Evolutionary conservation across 2,797 vertebrate genomes (phyloP).

Genomic region (Etheostoma perlongum): DNA sequence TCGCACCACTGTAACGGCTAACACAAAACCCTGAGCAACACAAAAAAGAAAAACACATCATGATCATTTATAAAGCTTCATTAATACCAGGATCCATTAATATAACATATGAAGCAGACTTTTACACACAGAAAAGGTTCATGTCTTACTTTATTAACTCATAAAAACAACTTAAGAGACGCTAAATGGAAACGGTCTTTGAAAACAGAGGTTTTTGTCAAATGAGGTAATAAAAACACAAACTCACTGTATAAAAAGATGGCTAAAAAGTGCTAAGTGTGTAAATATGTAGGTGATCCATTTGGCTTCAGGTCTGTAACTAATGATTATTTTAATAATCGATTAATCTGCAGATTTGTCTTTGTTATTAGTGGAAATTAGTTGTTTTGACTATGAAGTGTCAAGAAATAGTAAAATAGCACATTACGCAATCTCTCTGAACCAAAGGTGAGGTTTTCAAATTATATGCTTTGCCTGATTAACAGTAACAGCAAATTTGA

Average conservation of each 20-base stretch:
- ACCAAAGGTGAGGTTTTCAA: neutral
- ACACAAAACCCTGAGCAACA: conserved; percentile 91
- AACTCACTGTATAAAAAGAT: neutral
- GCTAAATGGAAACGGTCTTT: neutral
- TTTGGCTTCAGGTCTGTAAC: neutral
- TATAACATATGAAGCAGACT: neutral
- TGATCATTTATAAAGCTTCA: neutral
- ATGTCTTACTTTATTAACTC: too few species aligned
- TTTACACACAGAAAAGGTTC: neutral
- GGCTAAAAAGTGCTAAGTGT: neutral
- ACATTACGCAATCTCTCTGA: neutral
- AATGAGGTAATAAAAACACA: too few species aligned
- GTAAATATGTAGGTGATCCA: neutral
- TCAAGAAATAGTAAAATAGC: neutral
- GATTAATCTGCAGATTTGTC: neutral
- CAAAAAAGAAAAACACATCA: neutral
- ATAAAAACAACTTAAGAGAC: too few species aligned
- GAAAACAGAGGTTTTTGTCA: too few species aligned
- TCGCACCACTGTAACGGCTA: conserved; percentile 93
- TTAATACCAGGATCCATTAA: neutral
- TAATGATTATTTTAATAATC: neutral
- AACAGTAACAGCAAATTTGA: too few species aligned
- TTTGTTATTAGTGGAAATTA: neutral
- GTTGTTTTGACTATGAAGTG: neutral
- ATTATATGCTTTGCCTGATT: neutral